Evolutionary conservation across 2,113 vertebrate species (phyloP), one percentile per base, ranked within the genome.

Genomic region (Sminthopsis crassicaudata): DNA sequence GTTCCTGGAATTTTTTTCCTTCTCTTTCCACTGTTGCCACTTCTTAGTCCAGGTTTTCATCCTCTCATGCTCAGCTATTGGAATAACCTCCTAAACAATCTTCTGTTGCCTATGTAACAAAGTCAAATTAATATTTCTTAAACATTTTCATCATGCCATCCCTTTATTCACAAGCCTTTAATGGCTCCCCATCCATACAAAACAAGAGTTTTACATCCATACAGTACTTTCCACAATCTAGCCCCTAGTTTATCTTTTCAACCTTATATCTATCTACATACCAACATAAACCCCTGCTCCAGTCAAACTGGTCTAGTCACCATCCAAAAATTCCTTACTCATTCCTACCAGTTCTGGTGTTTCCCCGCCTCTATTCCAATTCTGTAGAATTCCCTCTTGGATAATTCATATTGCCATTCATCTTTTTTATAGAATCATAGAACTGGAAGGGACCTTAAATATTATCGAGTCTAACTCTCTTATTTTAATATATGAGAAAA

Each of bases 401-500:
- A 84, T n/a, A 84, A 8, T 84, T 84, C 67, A 84, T 23, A 84
- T 42, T 42, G 6, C 36, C n/a, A 84, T 84, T 8, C n/a, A 84
- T 84, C 19, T 19, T 84, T 84, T 84, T 84, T 42, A 84, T 23
- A 84, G 67, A 84, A 84, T 42, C 67, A 42, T 84, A 84, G 36
- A 84, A 42, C 7, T 84, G 67, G 67, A 76, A 84, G 67, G 67
- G n/a, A 42, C 7, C n/a, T 84, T 23, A 84, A 84, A 84, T 84
- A 42, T 84, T 84, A 84, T 42, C 36, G 42, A 42, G 7, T 84
- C n/a, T 42, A 42, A 84, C n/a, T 42, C n/a, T 19, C 36, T 42
- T 84, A n/a, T 84, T 84, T 84, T 84, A 84, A 84, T 84, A 84
- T 42, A 84, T 84, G n/a, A 84, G 67, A 84, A 84, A 42, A 84